Conservation (phyloP, 1,140 invertebrate species). For the Achroia grisella region DNA sequence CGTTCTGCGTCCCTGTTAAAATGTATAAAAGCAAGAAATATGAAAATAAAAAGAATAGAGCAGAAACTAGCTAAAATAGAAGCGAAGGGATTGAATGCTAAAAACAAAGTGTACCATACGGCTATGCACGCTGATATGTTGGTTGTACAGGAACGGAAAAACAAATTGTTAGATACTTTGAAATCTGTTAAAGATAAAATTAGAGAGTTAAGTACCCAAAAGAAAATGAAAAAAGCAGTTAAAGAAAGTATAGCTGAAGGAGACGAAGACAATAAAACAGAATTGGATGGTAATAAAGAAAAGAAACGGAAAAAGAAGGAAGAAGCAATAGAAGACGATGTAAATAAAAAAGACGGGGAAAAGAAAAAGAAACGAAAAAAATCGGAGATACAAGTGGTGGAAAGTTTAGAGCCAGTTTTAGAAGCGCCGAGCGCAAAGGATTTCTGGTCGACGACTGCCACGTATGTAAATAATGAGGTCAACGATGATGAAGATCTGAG, state of each 20-base stretch:
- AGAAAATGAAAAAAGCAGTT: constrained; percentile 19
- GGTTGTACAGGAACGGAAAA: constrained; percentile 28
- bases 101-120: constrained; percentile 49
- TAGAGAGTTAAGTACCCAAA: constrained; percentile 28
- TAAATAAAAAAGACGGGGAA: no score
- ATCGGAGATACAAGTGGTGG: constrained; percentile 30
- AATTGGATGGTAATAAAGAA: constrained; percentile 8
- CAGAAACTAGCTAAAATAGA: constrained; percentile 39
- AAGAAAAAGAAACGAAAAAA: constrained; percentile 10
- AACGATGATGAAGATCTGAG: constrained; percentile 41
- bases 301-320: constrained; percentile 25
- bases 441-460: constrained; percentile 51
- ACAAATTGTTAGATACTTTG: constrained; percentile 33
- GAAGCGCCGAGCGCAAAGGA: constrained; percentile 59
- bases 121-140: constrained; percentile 47
- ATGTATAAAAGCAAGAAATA: constrained; percentile 29
- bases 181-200: constrained; percentile 41
- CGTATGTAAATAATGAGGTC: constrained; percentile 19
- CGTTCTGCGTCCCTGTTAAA: constrained; percentile 33
- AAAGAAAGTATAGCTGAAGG: constrained; percentile 25
- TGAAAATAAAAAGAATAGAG: constrained; percentile 28
- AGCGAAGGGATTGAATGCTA: constrained; percentile 34
- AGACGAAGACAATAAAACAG: constrained; percentile 8
- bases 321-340: constrained; percentile 6
- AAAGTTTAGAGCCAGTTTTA: constrained; percentile 38